These are phyloP conservation scores for Muntiacus reevesi DNA, from an alignment of 2,113 vertebrate genomes.

Conservation along the genomic window DNA sequence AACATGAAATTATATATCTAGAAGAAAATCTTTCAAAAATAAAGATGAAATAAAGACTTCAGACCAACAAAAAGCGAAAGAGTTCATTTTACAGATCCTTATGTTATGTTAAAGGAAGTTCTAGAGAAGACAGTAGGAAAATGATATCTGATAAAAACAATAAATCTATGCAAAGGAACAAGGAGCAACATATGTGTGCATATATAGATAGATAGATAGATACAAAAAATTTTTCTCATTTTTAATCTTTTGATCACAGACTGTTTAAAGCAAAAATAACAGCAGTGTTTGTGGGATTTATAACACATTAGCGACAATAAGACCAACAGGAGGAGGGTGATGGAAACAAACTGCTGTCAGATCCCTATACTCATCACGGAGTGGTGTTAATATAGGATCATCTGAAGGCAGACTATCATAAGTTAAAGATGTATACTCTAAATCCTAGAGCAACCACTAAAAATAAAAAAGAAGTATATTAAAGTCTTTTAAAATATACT, in stretches of 20 bases:
- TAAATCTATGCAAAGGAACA: neutral
- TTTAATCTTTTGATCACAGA: neutral
- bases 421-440: neutral
- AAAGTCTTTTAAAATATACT: neutral
- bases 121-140: neutral
- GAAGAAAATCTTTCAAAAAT: neutral
- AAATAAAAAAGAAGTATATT: neutral
- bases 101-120: neutral
- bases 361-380: neutral
- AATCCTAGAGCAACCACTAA: neutral
- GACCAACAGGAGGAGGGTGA: neutral
- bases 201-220: neutral
- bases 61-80: neutral
- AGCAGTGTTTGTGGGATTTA: neutral
- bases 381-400: neutral
- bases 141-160: neutral
- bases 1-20: neutral
- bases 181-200: neutral
- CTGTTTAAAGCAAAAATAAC: neutral
- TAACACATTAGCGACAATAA: neutral
- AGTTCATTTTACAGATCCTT: neutral
- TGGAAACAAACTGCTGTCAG: neutral
- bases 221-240: neutral
- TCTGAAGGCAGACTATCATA: neutral
- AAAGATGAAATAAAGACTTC: neutral